Evolutionary conservation across 2,113 vertebrate species (phyloP), one percentile per base, ranked within the genome.

Genomic region (Panthera tigris): DNA sequence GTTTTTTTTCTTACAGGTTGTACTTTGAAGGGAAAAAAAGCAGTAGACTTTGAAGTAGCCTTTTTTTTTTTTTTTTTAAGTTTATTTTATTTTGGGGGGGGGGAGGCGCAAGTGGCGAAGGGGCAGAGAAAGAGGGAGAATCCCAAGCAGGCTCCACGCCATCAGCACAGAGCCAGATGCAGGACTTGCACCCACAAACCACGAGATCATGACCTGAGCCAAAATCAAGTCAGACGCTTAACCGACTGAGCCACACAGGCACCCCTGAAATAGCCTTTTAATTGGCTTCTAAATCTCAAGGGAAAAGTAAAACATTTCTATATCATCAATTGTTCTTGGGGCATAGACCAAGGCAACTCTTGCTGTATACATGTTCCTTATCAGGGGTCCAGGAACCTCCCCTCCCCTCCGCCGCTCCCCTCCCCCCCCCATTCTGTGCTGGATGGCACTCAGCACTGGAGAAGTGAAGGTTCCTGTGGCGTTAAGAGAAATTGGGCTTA

Each of bases 221-320:
- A 61, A 61, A 61, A 61, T 61, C 57, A 61, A 61, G 57, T 61
- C 21, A 25, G 55, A 19, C 3, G 21, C 57, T 23, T 25, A 61
- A 61, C 57, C 3, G 57, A 61, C 57, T 61, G 57, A 61, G 21
- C 57, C 57, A 23, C 57, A 21, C 7, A 61, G 57, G 57, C 21
- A 3, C 57, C 57, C 50, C 57, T 83, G 65, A 93, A 94, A 68
- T 86, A 68, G 8, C 27, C 41, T 95, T 95, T 95, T 91, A 91
- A 52, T 87, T 96, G 71, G n/a, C 7, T 91, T 94, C 31, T 93
- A 61, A 97, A 55, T 89, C 45, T 89, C 83, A 78, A 65, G 23
- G 52, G 76, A 11, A 71, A 94, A 81, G 63, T 88, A 79, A 86
- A 89, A 39, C 71, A 91, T 86, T 91, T 93, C 45, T 95, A 13